Conservation (phyloP, 2,888 invertebrate genomes). For the Hartigia nigra region DNA sequence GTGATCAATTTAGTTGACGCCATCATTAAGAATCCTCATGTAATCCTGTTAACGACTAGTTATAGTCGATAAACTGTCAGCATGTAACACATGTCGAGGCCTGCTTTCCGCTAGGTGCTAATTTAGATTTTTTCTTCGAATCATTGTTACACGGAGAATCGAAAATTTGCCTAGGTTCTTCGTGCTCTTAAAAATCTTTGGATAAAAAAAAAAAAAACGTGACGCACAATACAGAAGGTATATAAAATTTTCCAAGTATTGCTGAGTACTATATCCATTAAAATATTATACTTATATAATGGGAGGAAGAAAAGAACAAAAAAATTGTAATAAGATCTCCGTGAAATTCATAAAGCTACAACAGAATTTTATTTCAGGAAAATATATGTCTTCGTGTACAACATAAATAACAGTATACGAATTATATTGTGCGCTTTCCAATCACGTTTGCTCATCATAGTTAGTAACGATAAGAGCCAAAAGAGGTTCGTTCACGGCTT, state of each 20-base stretch:
- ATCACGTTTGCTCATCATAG: not conserved
- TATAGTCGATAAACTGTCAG: not conserved
- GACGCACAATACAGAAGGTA: conserved; percentile 38
- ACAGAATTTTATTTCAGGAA: not conserved
- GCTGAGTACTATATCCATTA: not conserved
- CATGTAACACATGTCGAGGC: conserved; percentile 23
- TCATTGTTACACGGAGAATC: not conserved
- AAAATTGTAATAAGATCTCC: not conserved
- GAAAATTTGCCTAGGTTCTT: conserved; percentile 15
- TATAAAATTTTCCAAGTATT: conserved; percentile 14
- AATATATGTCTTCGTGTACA: not conserved
- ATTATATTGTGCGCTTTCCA: not conserved
- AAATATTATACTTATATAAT: not conserved
- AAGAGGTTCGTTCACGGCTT: not conserved
- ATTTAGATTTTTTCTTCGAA: conserved; percentile 25
- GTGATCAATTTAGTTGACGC: conserved; percentile 24
- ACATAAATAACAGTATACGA: not conserved
- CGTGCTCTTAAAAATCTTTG: conserved; percentile 9
- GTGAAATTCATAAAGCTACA: not conserved
- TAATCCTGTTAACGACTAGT: not conserved
- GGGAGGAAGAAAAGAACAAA: not conserved
- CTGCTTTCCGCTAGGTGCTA: conserved; percentile 30
- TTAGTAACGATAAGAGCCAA: not conserved
- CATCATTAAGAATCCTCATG: conserved; percentile 20
- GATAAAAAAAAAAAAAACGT: conserved; percentile 22